Evolutionary conservation across 1,140 invertebrate species (phyloP), one percentile per base, ranked within the genome.

Genomic region (Periplaneta americana): DNA sequence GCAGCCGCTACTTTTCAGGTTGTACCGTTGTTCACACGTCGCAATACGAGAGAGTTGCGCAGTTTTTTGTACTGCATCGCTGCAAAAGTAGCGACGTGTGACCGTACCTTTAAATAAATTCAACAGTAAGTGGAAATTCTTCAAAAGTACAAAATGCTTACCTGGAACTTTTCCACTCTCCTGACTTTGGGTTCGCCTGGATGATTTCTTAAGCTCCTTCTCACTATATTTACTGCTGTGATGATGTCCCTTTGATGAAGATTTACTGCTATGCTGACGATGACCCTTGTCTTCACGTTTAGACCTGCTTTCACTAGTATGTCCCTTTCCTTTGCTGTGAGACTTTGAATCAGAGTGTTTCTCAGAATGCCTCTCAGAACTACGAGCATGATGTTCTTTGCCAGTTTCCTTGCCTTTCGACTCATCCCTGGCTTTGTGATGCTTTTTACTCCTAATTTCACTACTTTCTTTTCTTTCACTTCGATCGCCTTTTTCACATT

Each of bases 401-500:
- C 22, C 28, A n/a, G 8, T 66, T n/a, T 28, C 48, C 28, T 66
- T 66, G 8, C 22, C 28, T 66, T 10, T 28, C 28, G n/a, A 66
- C 28, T 66, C 48, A n/a, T 48, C 39, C 15, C 28, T 66, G 22
- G 28, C 48, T 66, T 66, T 66, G 28, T 66, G 48, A 28, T 36
- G 33, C 36, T 78, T 36, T 11, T 36, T 18, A 78, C 34, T 34
- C 22, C 28, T 35, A 78, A 28, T 36, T n/a, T 31, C 28, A 36
- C 35, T 17, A 78, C 28, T 36, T 17, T 78, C 34, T 39, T 39
- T 78, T 34, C 34, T 76, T 33, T 76, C 17, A 78, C 8, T 78
- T 10, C 34, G 17, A 13, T 82, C 83, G 48, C 82, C 82, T 18
- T 6, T 83, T 79, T 82, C 85, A 37, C 36, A 83, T 34, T 85